These are phyloP conservation scores for Eudemis profundana DNA, from an alignment of 2,888 invertebrate species.

Conservation along the genomic window DNA sequence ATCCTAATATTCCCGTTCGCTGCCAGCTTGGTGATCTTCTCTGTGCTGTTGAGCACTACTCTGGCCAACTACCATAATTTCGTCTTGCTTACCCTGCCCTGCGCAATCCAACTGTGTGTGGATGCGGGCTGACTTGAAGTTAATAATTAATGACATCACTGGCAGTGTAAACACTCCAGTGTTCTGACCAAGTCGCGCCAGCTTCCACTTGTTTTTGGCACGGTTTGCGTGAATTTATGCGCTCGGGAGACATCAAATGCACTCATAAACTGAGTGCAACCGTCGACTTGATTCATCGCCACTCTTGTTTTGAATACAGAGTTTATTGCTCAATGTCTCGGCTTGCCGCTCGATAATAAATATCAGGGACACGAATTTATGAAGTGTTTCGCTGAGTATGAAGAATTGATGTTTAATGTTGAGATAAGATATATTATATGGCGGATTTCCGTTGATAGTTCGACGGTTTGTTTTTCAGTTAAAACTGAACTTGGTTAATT, in stretches of 20 bases:
- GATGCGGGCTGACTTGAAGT: background rate
- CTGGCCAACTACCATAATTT: no score
- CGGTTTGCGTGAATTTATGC: conserved; percentile 74
- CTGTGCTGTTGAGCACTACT: no score
- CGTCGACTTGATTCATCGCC: conserved; percentile 65
- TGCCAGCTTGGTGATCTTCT: no score
- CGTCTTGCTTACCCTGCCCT: no score
- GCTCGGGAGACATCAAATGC: conserved; percentile 72
- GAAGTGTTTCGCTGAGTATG: conserved; percentile 31
- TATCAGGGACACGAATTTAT: conserved; percentile 39
- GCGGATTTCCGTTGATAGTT: background rate
- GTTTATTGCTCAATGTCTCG: conserved; percentile 57
- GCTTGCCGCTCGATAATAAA: conserved; percentile 44
- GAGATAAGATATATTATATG: background rate
- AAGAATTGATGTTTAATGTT: conserved; percentile 30
- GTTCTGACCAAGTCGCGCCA: conserved; percentile 34
- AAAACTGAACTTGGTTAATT: no score
- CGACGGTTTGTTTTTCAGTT: background rate
- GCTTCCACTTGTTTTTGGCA: conserved; percentile 72
- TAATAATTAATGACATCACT: conserved; percentile 20
- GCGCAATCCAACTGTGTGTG: background rate
- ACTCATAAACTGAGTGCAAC: conserved; percentile 77
- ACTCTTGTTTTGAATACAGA: conserved; percentile 66
- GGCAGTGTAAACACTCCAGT: conserved; percentile 21
- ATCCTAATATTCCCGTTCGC: no score